Evolutionary conservation across 1,140 invertebrate species (phyloP).

Genomic region (Brachionus calyciflorus): DNA sequence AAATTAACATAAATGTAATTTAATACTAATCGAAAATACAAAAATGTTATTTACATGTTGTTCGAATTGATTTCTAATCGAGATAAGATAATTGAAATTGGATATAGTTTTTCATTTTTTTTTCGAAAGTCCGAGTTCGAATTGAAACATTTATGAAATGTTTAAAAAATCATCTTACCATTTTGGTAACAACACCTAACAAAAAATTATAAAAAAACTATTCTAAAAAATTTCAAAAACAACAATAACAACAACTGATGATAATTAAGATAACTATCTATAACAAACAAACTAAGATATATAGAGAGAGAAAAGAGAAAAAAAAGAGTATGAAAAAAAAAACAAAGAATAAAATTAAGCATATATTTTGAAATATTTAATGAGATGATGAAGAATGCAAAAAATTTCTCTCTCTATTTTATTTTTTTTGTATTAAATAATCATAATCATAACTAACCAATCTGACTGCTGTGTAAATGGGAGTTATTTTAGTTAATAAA

Average conservation of each 20-base stretch:
- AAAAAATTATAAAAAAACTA: too few species aligned
- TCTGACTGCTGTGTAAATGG: too few species aligned
- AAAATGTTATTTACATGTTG: too few species aligned
- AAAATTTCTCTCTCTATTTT: slow-evolving; percentile 11
- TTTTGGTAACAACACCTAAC: too few species aligned
- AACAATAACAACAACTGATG: too few species aligned
- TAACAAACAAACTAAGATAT: not conserved
- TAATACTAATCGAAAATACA: slow-evolving; percentile 25
- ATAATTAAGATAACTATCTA: not conserved
- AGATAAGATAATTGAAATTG: slow-evolving; percentile 7
- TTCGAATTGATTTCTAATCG: not conserved
- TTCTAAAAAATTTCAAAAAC: too few species aligned
- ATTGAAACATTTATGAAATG: too few species aligned
- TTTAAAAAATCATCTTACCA: too few species aligned
- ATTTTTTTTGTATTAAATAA: slow-evolving; percentile 23
- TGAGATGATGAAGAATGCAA: slow-evolving; percentile 20
- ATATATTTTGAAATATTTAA: slow-evolving; percentile 5
- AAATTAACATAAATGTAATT: slow-evolving; percentile 30
- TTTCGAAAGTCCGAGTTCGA: too few species aligned
- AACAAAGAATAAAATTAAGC: not conserved
- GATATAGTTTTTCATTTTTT: not conserved
- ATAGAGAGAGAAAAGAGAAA: not conserved
- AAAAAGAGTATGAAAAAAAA: not conserved
- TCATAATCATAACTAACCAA: not conserved
- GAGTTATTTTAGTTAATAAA: too few species aligned